A percentile compares a stretch with the other conserved stretches of the same genome.
Evolutionary conservation across 1,140 invertebrate species (phyloP).

Genomic region (Wiebesia pumilae): DNA sequence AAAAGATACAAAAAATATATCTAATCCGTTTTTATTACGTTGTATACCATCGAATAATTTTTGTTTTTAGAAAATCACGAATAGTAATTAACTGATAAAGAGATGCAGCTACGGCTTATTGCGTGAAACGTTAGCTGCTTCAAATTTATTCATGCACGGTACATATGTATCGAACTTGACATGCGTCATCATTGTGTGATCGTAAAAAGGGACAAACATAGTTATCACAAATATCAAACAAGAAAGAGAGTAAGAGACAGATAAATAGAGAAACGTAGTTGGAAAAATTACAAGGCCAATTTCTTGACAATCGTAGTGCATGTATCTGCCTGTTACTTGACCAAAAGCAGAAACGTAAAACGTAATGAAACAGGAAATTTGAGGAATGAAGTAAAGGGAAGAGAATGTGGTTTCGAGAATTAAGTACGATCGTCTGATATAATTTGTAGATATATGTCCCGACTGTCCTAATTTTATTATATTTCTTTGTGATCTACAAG

Average conservation of each 20-base stretch:
- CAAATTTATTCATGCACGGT: constrained; percentile 37
- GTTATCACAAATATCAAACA: too few species aligned
- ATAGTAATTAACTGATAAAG: too few species aligned
- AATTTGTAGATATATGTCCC: neutral
- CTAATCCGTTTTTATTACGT: neutral
- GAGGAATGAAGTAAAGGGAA: neutral
- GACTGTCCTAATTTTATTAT: constrained; percentile 28
- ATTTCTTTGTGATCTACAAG: neutral
- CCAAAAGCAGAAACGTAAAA: neutral
- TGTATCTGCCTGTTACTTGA: neutral
- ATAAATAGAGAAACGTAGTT: neutral
- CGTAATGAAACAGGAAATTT: neutral
- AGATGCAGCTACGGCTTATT: neutral
- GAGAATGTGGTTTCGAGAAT: neutral
- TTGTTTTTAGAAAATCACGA: too few species aligned
- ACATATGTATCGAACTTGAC: constrained; percentile 49
- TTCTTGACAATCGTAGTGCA: neutral
- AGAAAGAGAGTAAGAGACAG: neutral
- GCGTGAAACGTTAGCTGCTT: constrained; percentile 2
- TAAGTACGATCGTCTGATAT: constrained; percentile 8
- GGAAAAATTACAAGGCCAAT: constrained; percentile 16
- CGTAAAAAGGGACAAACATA: neutral
- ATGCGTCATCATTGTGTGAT: constrained; percentile 11
- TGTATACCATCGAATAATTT: neutral
- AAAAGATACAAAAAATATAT: neutral